Evolutionary conservation across 2,113 vertebrate genomes (phyloP), one percentile per base, ranked within the genome.

Genomic region (Etia nguti): DNA sequence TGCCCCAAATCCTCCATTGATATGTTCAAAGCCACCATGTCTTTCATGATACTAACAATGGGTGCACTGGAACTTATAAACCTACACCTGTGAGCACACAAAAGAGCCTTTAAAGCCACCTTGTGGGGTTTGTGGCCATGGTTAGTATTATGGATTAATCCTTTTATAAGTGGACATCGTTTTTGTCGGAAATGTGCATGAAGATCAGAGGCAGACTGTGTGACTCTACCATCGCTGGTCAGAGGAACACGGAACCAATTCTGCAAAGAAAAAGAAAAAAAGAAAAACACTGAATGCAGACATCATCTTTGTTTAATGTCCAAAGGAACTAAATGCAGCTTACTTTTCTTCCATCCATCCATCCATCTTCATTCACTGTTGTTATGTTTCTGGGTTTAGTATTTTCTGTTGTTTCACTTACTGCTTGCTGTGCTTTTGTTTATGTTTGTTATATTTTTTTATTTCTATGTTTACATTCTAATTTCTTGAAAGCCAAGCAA

Each of bases 31-130:
- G 73, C 46, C 46, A 52, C 16, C 16, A 0, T 77, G 7, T 52
- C 73, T 50, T 77, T 77, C 29, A 15, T 52, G 26, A 52, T 75
- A 77, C 43, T 52, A 77, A 52, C 46, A 77, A 77, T 77, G 46
- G 26, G 46, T 13, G 18, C 43, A 2, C 18, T n/a, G 26, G 46
- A 77, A 52, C 48, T 52, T 52, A 77, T 31, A 52, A 77, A 77
- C 26, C 73, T 50, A 52, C 46, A 52, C 73, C 26, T 77, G 46
- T 77, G 10, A n/a, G 6, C 46, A 13, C 10, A 50, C 6, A 77
- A 77, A 52, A n/a, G 4, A 52, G 73, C 29, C 29, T 50, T 52
- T 31, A 52, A 77, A 77, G 46, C 46, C 26, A 31, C 46, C 46
- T 52, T 77, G 46, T 34, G 73, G 73, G 73, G 16, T n/a, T 46